Base-by-base conservation (phyloP, 2,113 vertebrate genomes). In the Cyrtonyx montezumae region DNA sequence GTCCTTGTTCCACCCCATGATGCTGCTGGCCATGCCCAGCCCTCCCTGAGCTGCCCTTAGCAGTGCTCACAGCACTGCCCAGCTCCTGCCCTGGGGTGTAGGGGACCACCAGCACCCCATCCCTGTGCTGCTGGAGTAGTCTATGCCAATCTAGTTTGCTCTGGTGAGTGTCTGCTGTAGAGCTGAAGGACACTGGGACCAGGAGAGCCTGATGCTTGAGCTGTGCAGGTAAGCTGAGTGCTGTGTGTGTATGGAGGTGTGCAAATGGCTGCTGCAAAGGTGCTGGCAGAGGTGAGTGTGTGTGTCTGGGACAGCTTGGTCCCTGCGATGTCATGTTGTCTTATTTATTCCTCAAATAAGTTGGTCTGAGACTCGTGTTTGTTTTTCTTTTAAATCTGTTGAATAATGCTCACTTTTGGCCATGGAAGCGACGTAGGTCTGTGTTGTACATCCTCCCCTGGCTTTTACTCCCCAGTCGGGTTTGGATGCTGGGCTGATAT, bases 1-100 rank as follows among this genome's bases (percentile, higher is more conserved):
- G 79, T 14, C n/a, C 83, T 56, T 11, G 34, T 79, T 90, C 9
- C 17, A 30, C 46, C 34, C 25, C n/a, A 80, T 0, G 37, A 9
- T 19, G 32, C 36, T 43, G 46, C 19, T 1, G 5, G 28, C 17
- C 30, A 30, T 55, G 28, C 5, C 36, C 30, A 8, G 43, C 55
- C 26, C 7, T 13, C 14, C 79, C 75, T 13, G 6, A 21, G 4
- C 14, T 9, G 15, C 67, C 43, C 25, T 55, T 49, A 83, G 53
- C 2, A 61, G 49, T 0, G 2, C 30, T 45, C n/a, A 23, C 26
- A 79, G 56, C 6, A 20, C 0, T 0, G 0, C 17, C 0, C 0
- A 0, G 0, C 8, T 43, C 5, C 1, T 55, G 62, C 1, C 1
- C 1, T 32, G 36, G 63, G 45, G 1, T 0, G 2, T 19, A 13